Conservation (phyloP, 1,140 invertebrate genomes). For the Megalonaias nervosa region DNA sequence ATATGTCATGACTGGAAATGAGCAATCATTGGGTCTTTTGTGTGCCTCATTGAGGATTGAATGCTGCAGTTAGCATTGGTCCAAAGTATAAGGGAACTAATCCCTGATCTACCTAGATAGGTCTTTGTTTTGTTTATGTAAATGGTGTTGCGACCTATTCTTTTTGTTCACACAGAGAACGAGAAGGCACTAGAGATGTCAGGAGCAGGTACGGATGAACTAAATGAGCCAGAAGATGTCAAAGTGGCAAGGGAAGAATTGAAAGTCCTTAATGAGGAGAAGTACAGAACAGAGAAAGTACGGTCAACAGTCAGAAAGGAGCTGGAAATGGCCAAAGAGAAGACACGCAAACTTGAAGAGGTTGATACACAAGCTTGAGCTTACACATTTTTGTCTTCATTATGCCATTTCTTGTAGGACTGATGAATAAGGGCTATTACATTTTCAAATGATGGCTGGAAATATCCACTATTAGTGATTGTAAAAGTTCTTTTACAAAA, state of each 20-base stretch:
- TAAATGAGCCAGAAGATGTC: slow-evolving; percentile 79
- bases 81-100: background rate
- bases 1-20: no score
- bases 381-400: no score
- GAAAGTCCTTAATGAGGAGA: slow-evolving; percentile 87
- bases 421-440: no score
- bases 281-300: slow-evolving; percentile 84
- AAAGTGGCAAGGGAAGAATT: slow-evolving; percentile 88
- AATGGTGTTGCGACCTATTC: background rate
- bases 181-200: slow-evolving; percentile 53
- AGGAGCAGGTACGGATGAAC: slow-evolving; percentile 68
- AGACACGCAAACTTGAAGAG: slow-evolving; percentile 85
- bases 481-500: no score
- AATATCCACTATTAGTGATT: no score
- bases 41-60: no score
- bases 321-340: slow-evolving; percentile 82
- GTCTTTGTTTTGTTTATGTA: background rate
- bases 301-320: slow-evolving; percentile 84
- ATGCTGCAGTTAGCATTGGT: background rate
- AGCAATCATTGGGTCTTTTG: no score
- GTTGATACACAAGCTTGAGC: slow-evolving; percentile 70
- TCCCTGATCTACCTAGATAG: background rate
- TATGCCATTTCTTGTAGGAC: no score
- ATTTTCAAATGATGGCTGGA: no score
- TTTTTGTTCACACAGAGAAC: slow-evolving; percentile 37